Conservation (phyloP, 1,140 invertebrate species). For the Agrilus planipennis region DNA sequence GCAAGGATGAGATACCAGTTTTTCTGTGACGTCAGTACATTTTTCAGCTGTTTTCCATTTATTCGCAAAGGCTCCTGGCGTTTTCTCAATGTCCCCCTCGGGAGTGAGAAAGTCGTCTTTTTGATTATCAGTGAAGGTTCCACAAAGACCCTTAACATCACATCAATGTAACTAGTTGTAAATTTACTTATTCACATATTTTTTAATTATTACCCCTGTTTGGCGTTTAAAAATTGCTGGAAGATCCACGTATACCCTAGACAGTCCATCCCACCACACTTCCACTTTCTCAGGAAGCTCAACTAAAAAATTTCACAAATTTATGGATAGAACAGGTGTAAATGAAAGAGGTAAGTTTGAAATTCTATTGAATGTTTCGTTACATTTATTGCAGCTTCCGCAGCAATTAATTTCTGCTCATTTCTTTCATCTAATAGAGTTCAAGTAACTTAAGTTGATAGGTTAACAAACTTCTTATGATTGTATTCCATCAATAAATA, state of each 20-base stretch:
- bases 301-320: constrained; percentile 38
- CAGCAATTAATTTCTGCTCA: too few species aligned
- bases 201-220: constrained; percentile 32
- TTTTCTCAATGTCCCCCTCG: constrained; percentile 68
- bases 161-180: background rate
- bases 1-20: constrained; percentile 51
- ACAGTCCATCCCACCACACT: constrained; percentile 73
- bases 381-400: too few species aligned
- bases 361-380: too few species aligned
- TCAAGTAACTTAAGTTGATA: too few species aligned
- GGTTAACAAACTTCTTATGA: too few species aligned
- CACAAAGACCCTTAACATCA: constrained; percentile 60
- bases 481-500: too few species aligned
- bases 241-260: constrained; percentile 67
- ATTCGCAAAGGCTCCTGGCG: constrained; percentile 65
- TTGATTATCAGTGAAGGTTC: constrained; percentile 78
- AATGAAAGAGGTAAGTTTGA: too few species aligned
- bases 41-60: constrained; percentile 74
- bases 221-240: constrained; percentile 56
- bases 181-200: background rate
- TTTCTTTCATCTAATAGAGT: too few species aligned
- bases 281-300: constrained; percentile 62
- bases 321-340: background rate
- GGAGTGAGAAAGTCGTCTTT: constrained; percentile 81
- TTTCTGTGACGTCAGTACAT: constrained; percentile 46